phyloP scores from a whole-genome alignment of 2,888 invertebrate species.

The Pantelozetes paolii region DNA sequence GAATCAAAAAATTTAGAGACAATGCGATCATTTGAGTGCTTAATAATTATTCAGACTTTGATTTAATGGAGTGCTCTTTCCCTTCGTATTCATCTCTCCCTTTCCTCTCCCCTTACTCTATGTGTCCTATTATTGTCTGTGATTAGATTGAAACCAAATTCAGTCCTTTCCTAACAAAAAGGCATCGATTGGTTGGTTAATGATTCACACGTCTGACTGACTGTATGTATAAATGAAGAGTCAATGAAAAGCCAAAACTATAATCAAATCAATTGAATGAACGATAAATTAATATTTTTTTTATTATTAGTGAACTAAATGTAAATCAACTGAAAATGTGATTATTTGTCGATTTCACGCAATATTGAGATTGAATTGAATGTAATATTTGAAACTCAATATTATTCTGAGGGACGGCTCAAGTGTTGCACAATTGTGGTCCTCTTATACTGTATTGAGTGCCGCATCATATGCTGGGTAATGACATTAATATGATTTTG shows the following conservation, averaged over 20 bases:
- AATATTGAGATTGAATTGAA: not conserved
- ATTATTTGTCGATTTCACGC: conserved; percentile 17
- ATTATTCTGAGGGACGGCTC: not conserved
- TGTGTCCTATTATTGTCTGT: not conserved
- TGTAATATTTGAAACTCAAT: not conserved
- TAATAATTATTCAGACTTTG: not conserved
- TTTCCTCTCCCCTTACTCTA: not conserved
- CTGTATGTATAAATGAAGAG: not conserved
- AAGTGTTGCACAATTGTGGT: conserved; percentile 11
- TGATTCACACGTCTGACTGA: not conserved
- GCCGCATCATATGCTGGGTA: conserved; percentile 6
- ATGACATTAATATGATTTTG: conserved; percentile 33
- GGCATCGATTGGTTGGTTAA: not conserved
- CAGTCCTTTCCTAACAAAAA: not conserved
- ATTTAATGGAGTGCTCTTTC: not conserved
- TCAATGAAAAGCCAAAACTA: not conserved
- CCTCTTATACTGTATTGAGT: not conserved
- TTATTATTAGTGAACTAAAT: not conserved
- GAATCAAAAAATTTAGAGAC: not conserved
- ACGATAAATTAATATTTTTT: conserved; percentile 6
- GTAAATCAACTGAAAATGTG: not conserved
- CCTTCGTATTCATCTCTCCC: not conserved
- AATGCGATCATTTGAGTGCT: not conserved
- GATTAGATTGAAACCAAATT: not conserved
- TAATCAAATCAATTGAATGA: conserved; percentile 31